A percentile compares a stretch with the other conserved stretches of the same genome.
Evolutionary conservation across 2,797 vertebrate genomes (phyloP).

Genomic region (Intellagama lesueurii): DNA sequence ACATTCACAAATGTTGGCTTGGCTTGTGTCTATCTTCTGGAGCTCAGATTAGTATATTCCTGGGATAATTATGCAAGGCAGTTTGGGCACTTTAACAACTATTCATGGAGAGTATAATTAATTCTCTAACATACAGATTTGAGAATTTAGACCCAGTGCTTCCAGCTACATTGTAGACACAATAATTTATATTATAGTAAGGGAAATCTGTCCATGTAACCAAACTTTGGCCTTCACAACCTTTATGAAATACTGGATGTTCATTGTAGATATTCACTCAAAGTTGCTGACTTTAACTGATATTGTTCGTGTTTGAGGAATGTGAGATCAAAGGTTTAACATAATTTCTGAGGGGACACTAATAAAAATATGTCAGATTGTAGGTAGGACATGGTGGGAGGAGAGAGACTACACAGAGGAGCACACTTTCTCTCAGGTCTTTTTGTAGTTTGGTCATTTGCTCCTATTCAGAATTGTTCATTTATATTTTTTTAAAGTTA

Average conservation of each 20-base stretch:
- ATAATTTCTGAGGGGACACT: neutral
- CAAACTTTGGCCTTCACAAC: slow-evolving; percentile 1
- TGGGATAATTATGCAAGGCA: neutral
- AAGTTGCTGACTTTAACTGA: slow-evolving; percentile 1
- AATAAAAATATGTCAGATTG: slow-evolving; percentile 5
- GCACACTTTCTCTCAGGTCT: slow-evolving; percentile 5
- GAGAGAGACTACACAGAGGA: neutral
- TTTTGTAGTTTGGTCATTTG: slow-evolving; percentile 32
- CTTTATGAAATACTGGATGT: neutral
- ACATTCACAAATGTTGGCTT: neutral
- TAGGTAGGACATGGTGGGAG: neutral
- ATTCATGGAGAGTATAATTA: neutral
- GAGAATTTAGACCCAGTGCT: neutral
- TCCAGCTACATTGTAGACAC: neutral
- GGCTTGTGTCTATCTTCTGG: neutral
- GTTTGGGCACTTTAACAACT: neutral
- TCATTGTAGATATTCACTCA: neutral
- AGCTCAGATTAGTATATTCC: neutral
- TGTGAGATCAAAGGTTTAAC: neutral
- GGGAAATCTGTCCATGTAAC: neutral
- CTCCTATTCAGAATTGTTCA: neutral
- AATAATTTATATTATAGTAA: neutral
- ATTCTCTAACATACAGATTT: neutral
- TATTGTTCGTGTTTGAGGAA: slow-evolving; percentile 2
- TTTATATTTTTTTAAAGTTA: slow-evolving; percentile 17